These are phyloP conservation scores for Azemiops feae DNA, from an alignment of 2,113 vertebrate species.

Conservation along the genomic window DNA sequence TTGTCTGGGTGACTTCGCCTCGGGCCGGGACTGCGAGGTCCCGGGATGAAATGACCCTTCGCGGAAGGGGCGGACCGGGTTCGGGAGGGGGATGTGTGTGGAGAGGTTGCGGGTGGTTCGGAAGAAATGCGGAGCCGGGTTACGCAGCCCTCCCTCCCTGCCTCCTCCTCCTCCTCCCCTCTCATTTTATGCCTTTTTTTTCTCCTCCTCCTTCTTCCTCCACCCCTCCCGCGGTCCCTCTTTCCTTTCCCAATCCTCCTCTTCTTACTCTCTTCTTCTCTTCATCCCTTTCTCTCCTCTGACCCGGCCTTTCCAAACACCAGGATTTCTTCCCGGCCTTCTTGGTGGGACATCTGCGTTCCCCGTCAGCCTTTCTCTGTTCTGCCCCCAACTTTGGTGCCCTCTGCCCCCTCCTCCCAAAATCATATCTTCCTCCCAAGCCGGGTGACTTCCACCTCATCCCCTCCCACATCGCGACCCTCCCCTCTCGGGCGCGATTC, in stretches of 20 bases:
- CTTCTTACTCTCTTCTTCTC: not conserved
- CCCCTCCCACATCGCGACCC: not conserved
- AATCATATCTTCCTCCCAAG: not conserved
- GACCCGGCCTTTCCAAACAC: not conserved
- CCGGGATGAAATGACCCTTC: not conserved
- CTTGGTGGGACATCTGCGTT: not conserved
- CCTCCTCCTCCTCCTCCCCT: slow-evolving; percentile 35
- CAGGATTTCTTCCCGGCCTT: too few relatives aligned
- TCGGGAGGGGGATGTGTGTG: too few relatives aligned
- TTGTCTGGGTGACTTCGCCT: not conserved
- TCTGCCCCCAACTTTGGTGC: not conserved
- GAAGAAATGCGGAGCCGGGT: slow-evolving; percentile 50
- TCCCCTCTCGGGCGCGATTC: too few relatives aligned
- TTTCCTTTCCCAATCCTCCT: not conserved
- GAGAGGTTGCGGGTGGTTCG: slow-evolving; percentile 45
- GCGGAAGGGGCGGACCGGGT: not conserved
- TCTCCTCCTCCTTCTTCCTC: not conserved
- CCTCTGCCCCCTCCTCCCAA: not conserved
- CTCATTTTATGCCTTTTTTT: not conserved
- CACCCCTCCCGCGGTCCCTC: not conserved
- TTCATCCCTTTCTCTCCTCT: not conserved
- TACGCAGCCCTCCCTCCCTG: slow-evolving; percentile 35
- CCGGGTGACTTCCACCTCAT: not conserved
- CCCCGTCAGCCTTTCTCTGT: not conserved
- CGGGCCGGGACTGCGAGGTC: not conserved